Percentiles rank a stretch among this genome's conserved stretches.
Evolutionary conservation across 1,140 invertebrate species (phyloP).

Genomic region (Saccostrea glomerata): DNA sequence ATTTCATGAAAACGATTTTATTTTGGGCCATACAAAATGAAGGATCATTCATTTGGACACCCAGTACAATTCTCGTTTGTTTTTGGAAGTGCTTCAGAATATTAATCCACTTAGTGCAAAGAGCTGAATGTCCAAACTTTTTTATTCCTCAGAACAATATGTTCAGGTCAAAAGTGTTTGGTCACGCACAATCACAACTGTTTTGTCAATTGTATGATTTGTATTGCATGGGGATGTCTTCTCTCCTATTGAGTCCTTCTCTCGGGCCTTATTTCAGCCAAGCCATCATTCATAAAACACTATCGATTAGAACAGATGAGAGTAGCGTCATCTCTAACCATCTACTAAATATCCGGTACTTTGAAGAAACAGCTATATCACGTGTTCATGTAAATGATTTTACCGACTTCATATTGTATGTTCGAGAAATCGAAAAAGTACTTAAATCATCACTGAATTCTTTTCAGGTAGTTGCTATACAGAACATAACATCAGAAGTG

Average conservation of each 20-base stretch:
- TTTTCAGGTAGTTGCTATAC: neutral
- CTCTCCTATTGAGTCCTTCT: neutral
- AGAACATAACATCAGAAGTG: neutral
- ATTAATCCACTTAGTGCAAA: neutral
- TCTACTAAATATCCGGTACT: too few species aligned
- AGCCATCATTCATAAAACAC: neutral
- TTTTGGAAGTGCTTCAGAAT: neutral
- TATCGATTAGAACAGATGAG: neutral
- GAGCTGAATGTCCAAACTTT: neutral
- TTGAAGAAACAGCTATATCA: too few species aligned
- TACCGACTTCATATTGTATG: too few species aligned
- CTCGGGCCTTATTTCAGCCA: neutral
- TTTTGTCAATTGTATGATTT: neutral
- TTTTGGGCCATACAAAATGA: neutral
- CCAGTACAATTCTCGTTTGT: neutral
- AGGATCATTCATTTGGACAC: neutral
- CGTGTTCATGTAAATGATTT: too few species aligned
- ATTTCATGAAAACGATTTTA: neutral
- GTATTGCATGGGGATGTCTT: neutral
- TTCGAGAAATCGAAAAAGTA: neutral
- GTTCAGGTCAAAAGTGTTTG: neutral
- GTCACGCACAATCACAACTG: neutral
- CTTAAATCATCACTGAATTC: neutral
- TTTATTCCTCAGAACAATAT: neutral
- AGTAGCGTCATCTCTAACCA: neutral